phyloP scores from a whole-genome alignment of 2,113 vertebrate species.

The Chaetorhynchus papuensis region DNA sequence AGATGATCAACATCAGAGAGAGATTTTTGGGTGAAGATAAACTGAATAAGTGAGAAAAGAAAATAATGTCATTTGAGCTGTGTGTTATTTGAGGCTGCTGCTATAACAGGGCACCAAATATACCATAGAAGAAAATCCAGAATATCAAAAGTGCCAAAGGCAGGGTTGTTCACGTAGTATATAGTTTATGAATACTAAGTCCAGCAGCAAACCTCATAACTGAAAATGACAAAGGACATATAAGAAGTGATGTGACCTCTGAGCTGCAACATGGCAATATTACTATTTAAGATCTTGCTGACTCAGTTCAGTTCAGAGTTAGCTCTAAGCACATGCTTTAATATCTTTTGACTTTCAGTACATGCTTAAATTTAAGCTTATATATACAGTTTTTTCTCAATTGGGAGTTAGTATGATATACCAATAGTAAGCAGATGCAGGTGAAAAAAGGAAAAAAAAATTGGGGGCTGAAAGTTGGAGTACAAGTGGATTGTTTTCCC shows the following conservation, averaged over 20 bases:
- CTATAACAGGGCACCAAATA: not conserved
- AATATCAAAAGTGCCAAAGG: not conserved
- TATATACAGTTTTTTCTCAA: not conserved
- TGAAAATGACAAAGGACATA: not conserved
- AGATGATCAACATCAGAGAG: not conserved
- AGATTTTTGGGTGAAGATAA: not conserved
- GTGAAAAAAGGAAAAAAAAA: not conserved
- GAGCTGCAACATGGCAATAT: not conserved
- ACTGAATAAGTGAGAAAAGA: not conserved
- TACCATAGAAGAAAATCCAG: not conserved
- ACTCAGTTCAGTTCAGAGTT: not conserved
- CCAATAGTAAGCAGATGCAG: not conserved
- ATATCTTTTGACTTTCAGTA: not conserved
- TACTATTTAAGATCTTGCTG: not conserved
- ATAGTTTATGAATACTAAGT: not conserved
- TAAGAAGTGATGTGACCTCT: not conserved
- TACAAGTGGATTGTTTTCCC: not conserved
- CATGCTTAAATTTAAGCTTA: not conserved
- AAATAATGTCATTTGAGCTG: not conserved
- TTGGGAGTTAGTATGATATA: not conserved
- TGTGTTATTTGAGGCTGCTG: not conserved
- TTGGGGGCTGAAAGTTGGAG: not conserved
- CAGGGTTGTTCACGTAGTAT: not conserved
- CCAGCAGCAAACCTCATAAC: not conserved
- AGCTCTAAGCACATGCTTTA: not conserved